Conservation (phyloP, 2,888 invertebrate species). For the Saturnia japonica region DNA sequence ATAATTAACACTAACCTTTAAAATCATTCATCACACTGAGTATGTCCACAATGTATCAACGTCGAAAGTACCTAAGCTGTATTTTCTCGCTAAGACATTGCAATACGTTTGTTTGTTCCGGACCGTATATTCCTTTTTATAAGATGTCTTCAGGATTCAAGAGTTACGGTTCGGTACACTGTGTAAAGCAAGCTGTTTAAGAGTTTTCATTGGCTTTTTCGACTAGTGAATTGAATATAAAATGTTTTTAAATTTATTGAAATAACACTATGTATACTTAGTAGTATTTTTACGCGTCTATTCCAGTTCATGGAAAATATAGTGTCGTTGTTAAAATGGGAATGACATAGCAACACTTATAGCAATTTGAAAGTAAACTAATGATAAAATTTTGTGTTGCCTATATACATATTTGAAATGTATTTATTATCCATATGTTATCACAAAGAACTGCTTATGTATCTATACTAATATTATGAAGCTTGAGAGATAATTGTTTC, state of each 20-base stretch:
- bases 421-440: too few species aligned
- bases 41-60: constrained; percentile 19
- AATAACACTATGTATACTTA: not conserved
- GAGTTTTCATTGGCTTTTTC: constrained; percentile 42
- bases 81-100: constrained; percentile 57
- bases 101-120: constrained; percentile 72
- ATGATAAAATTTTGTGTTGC: too few species aligned
- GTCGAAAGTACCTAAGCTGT: constrained; percentile 45
- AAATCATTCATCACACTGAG: constrained; percentile 16
- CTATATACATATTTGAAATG: too few species aligned
- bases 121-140: constrained; percentile 66
- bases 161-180: constrained; percentile 59
- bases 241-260: not conserved
- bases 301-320: not conserved
- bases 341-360: not conserved
- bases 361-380: too few species aligned
- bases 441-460: too few species aligned
- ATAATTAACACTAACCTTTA: not conserved
- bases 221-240: not conserved
- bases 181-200: constrained; percentile 49
- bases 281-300: not conserved
- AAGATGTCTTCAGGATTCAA: constrained; percentile 55
- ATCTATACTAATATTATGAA: too few species aligned
- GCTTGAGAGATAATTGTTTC: too few species aligned
- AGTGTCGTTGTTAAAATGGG: not conserved